Evolutionary conservation across 2,888 invertebrate species (phyloP).

Genomic region (Chymomyza amoena): DNA sequence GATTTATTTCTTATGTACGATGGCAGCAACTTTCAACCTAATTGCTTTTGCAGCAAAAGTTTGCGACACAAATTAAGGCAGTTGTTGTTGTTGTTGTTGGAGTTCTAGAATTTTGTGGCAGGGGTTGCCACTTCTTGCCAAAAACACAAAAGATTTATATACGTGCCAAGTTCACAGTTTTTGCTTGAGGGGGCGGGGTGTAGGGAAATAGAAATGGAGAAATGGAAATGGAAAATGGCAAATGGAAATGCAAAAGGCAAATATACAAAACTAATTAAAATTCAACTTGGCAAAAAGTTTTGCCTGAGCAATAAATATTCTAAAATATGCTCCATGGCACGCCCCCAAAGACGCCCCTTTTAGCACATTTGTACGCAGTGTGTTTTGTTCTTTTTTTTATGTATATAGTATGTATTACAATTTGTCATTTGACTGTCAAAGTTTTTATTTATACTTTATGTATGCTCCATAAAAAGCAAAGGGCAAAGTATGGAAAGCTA

Average conservation of each 20-base stretch:
- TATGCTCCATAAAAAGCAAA: background rate
- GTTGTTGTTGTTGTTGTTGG: background rate
- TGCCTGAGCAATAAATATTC: conserved; percentile 70
- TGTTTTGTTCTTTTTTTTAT: conserved; percentile 32
- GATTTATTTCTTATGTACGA: conserved; percentile 25
- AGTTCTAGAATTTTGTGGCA: conserved; percentile 2
- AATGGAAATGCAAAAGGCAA: conserved; percentile 42
- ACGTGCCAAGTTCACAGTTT: conserved; percentile 42
- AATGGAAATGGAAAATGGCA: background rate
- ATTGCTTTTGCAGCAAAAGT: conserved; percentile 54
- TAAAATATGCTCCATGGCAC: conserved; percentile 59
- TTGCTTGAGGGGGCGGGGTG: conserved; percentile 1
- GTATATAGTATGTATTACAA: conserved; percentile 57
- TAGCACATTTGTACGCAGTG: background rate
- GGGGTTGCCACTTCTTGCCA: conserved; percentile 21
- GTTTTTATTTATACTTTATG: conserved; percentile 46
- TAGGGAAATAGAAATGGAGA: background rate
- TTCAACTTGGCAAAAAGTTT: conserved; percentile 69
- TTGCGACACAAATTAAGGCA: conserved; percentile 49
- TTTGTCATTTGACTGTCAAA: conserved; percentile 72
- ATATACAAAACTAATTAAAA: conserved; percentile 71
- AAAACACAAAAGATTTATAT: conserved; percentile 57
- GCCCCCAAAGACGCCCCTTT: conserved; percentile 1
- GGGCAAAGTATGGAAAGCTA: no score
- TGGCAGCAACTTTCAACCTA: conserved; percentile 38